Evolutionary conservation across 2,797 vertebrate species (phyloP).

Genomic region (Martes flavigula): DNA sequence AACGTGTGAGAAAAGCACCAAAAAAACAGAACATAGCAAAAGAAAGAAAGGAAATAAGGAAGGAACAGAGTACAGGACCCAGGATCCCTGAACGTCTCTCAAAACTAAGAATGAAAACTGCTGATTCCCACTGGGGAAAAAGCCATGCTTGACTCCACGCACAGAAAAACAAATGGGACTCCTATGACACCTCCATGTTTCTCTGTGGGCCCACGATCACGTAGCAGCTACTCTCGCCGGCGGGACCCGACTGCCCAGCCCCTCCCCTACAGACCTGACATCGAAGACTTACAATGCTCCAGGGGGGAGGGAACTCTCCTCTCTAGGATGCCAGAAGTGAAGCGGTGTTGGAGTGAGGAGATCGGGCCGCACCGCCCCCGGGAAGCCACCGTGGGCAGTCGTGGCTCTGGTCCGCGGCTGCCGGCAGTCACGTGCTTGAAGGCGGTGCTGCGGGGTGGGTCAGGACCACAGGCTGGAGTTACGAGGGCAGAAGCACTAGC

Average conservation of each 20-base stretch:
- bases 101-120: background rate
- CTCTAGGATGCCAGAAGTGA: background rate
- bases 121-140: background rate
- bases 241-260: rapidly evolving
- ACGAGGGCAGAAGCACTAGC: background rate
- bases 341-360: background rate
- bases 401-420: background rate
- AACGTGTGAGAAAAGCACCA: background rate
- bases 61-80: background rate
- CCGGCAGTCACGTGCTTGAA: background rate
- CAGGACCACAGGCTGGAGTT: background rate
- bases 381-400: background rate
- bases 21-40: background rate
- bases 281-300: background rate
- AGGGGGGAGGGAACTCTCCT: background rate
- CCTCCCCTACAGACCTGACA: background rate
- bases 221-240: rapidly evolving
- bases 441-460: rapidly evolving
- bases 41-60: background rate
- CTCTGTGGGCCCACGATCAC: background rate
- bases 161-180: background rate
- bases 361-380: rapidly evolving
- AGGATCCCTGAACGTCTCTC: background rate
- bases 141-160: background rate
- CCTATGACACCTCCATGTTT: rapidly evolving